Conservation (phyloP, 2,113 vertebrate genomes). For the Hemicordylus capensis region DNA sequence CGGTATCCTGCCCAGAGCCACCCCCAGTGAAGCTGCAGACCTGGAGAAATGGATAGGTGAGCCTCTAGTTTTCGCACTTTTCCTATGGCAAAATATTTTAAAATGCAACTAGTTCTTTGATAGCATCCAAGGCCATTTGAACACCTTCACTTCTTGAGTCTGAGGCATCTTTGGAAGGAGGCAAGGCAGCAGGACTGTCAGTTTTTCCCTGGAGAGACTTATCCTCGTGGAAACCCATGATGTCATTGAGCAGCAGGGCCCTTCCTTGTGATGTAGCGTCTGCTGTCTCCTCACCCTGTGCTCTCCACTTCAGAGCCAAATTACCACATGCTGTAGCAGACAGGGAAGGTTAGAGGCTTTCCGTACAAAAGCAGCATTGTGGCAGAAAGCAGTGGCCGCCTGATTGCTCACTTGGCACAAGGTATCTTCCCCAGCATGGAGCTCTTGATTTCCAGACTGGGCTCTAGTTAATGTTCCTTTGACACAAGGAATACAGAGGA, state of each 20-base stretch:
- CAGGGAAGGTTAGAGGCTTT: neutral
- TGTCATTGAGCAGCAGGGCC: neutral
- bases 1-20: slow-evolving; percentile 93
- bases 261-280: neutral
- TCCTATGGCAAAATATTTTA: neutral
- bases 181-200: no score
- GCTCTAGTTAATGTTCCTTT: neutral
- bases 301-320: neutral
- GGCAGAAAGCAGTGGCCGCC: neutral
- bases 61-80: neutral
- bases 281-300: neutral
- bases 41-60: slow-evolving; percentile 93
- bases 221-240: neutral
- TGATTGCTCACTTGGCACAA: neutral
- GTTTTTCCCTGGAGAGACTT: neutral
- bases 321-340: neutral
- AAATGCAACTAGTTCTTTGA: neutral
- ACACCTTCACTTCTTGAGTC: neutral
- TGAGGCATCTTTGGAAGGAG: neutral
- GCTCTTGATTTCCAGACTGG: neutral
- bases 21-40: slow-evolving; percentile 89
- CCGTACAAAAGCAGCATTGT: neutral
- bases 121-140: neutral
- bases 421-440: neutral
- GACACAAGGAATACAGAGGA: neutral